A percentile compares a stretch with the other conserved stretches of the same genome.
Evolutionary conservation across 2,888 invertebrate genomes (phyloP).

Genomic region (Rhingia campestris): DNA sequence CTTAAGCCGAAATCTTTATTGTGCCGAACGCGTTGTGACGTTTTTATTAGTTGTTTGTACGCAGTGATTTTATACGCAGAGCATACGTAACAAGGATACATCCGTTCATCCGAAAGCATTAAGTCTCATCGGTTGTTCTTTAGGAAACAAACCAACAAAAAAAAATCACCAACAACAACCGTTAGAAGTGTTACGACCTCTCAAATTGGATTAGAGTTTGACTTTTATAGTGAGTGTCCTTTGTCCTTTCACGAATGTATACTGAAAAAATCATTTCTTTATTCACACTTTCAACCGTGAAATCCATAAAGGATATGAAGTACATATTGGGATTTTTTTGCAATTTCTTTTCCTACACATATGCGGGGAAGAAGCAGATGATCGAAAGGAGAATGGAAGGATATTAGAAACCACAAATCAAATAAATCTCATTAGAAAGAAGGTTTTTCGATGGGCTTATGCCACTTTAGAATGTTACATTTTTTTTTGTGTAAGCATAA

Average conservation of each 20-base stretch:
- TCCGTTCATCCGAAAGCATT: constrained; percentile 69
- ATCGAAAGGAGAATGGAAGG: constrained; percentile 54
- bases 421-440: constrained; percentile 67
- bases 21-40: constrained; percentile 78
- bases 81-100: constrained; percentile 72
- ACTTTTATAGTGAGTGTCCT: constrained; percentile 75
- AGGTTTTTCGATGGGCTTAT: constrained; percentile 39
- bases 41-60: constrained; percentile 80
- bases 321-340: constrained; percentile 37
- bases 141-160: constrained; percentile 31
- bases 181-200: constrained; percentile 76
- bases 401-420: constrained; percentile 75
- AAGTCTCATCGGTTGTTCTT: constrained; percentile 68
- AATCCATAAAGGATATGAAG: constrained; percentile 70
- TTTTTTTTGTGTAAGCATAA: not conserved
- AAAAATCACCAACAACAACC: constrained; percentile 29
- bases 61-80: constrained; percentile 70
- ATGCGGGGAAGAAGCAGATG: constrained; percentile 41
- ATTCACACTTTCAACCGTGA: constrained; percentile 68
- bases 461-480: constrained; percentile 41
- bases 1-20: constrained; percentile 76
- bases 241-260: constrained; percentile 63
- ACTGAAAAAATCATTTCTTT: constrained; percentile 60
- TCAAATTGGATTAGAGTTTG: constrained; percentile 79
- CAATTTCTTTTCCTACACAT: constrained; percentile 68